Base-by-base conservation (phyloP, 2,113 vertebrate species). In the Cygnus atratus region DNA sequence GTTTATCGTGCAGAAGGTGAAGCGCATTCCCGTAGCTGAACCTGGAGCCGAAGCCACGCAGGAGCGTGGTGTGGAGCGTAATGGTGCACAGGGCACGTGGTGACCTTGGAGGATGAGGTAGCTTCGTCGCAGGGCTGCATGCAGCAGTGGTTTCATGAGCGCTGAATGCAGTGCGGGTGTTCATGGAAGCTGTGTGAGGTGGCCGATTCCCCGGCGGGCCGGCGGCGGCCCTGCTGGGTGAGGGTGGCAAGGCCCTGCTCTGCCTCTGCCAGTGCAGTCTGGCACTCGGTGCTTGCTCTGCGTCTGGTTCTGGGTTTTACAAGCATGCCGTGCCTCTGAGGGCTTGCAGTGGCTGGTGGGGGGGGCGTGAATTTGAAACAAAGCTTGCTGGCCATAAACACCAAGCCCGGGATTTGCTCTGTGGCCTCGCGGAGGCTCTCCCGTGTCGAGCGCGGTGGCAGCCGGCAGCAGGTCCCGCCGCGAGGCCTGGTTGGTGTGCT, bases 181-280 rank as follows among this genome's bases (percentile, higher is more conserved):
- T 25, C 67, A 50, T 80, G 85, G 15, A 70, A 86, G 87, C 28
- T 54, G 77, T 92, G 48, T 66, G 3, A 26, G 46, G 89, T n/a
- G 70, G 20, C n/a, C 33, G 87, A 76, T 43, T 4, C 4, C 24
- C 80, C 10, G 0, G 22, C 72, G 52, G 10, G 13, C 10, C 2
- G 8, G 46, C 86, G 39, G n/a, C 37, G 70, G 1, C 9, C 91
- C 52, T 0, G 52, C 76, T 25, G 73, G 65, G 8, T 0, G 46
- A 71, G 95, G 94, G 96, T 95, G 95, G 96, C 95, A 91, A 81
- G 79, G 52, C 3, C 41, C 66, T 24, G 37, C 75, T n/a, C 41
- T 1, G 2, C 15, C 28, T 57, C 29, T 57, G 70, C 13, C 12
- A 1, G 33, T 0, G 2, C 37, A 17, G 50, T 31, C 76, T 29